Percentiles rank a stretch among this genome's conserved stretches.
These are phyloP conservation scores for Oryzias celebensis DNA, from an alignment of 2,113 vertebrate genomes.

Conservation along the genomic window DNA sequence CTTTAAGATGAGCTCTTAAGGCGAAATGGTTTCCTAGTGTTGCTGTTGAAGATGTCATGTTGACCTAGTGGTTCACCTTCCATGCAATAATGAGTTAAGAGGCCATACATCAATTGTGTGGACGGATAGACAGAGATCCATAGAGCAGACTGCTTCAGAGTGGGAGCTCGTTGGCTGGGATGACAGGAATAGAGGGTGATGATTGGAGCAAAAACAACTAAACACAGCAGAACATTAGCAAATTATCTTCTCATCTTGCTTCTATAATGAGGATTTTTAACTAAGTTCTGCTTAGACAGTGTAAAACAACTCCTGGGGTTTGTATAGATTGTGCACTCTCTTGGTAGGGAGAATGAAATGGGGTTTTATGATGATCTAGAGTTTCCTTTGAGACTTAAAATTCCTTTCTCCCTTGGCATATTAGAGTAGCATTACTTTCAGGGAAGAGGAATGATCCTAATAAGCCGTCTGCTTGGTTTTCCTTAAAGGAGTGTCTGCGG, in stretches of 20 bases:
- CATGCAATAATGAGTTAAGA: slow-evolving; percentile 62
- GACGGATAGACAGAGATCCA: slow-evolving; percentile 18
- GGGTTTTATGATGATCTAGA: slow-evolving; percentile 69
- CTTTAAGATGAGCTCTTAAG: slow-evolving; percentile 63
- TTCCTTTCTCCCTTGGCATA: slow-evolving; percentile 67
- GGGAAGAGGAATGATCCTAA: slow-evolving; percentile 68
- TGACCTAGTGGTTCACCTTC: slow-evolving; percentile 56
- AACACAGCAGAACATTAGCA: slow-evolving; percentile 70
- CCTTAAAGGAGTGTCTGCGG: slow-evolving; percentile 75
- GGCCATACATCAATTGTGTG: slow-evolving; percentile 52
- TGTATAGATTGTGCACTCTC: slow-evolving; percentile 68
- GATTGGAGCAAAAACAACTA: slow-evolving; percentile 56
- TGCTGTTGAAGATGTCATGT: slow-evolving; percentile 62
- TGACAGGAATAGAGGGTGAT: slow-evolving; percentile 33
- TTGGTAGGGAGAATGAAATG: slow-evolving; percentile 63
- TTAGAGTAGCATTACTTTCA: slow-evolving; percentile 75
- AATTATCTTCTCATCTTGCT: slow-evolving; percentile 60
- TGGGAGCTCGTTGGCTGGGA: slow-evolving; percentile 1
- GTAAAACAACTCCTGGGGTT: slow-evolving; percentile 79
- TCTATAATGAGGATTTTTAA: slow-evolving; percentile 61
- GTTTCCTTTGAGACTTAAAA: slow-evolving; percentile 73
- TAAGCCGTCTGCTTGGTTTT: slow-evolving; percentile 65
- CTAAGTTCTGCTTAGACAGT: slow-evolving; percentile 80
- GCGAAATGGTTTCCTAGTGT: slow-evolving; percentile 52
- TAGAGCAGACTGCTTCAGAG: slow-evolving; percentile 14